phyloP scores from a whole-genome alignment of 2,888 invertebrate species.

The Pseudanteris insignis region DNA sequence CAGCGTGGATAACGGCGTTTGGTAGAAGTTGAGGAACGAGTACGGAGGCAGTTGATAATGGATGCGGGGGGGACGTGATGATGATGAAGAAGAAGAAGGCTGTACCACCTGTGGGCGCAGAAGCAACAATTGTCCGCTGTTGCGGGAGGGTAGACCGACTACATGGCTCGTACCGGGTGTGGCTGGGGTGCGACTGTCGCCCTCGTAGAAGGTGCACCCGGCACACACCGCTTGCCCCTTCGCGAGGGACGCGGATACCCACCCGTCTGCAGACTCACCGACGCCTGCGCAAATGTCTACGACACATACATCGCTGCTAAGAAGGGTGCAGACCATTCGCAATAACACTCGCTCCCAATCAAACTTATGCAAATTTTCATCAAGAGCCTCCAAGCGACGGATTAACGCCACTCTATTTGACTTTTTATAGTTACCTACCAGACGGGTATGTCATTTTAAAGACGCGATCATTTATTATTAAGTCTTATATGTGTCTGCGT shows the following conservation, averaged over 20 bases:
- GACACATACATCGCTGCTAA: conserved; percentile 27
- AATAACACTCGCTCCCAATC: conserved; percentile 18
- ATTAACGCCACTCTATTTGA: too few relatives aligned
- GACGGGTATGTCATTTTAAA: too few relatives aligned
- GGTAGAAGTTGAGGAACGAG: conserved; percentile 3
- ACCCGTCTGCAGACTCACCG: conserved; percentile 41
- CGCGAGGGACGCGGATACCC: conserved; percentile 51
- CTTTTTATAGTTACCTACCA: too few relatives aligned
- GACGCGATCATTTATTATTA: too few relatives aligned
- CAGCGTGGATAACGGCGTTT: conserved; percentile 2
- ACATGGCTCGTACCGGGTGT: conserved; percentile 64
- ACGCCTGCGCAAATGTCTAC: conserved; percentile 46
- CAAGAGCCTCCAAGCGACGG: too few relatives aligned
- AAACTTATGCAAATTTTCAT: conserved; percentile 29
- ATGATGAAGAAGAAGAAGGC: conserved; percentile 29
- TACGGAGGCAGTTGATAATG: not conserved
- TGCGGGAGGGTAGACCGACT: conserved; percentile 66
- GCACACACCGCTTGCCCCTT: conserved; percentile 53
- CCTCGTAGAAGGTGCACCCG: conserved; percentile 49
- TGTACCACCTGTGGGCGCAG: conserved; percentile 66
- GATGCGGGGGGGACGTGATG: not conserved
- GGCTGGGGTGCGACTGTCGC: too few relatives aligned
- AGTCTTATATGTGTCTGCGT: too few relatives aligned
- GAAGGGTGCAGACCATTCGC: conserved; percentile 27
- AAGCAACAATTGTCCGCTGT: conserved; percentile 67